Percentiles rank a stretch among this genome's conserved stretches.
These are phyloP conservation scores for Apomyelois bistriatella DNA, from an alignment of 2,888 invertebrate genomes.

Conservation along the genomic window DNA sequence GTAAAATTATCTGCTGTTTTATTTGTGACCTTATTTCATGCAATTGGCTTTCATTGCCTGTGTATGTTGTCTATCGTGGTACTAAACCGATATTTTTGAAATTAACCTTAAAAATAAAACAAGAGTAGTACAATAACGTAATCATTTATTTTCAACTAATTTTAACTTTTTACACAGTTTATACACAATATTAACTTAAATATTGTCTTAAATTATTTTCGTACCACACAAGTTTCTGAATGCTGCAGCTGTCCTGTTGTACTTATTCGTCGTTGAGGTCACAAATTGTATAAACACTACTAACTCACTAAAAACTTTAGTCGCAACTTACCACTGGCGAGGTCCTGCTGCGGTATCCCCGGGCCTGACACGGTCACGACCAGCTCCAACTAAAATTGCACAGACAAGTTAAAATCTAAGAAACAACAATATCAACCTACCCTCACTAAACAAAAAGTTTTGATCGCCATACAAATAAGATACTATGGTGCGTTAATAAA, in stretches of 20 bases:
- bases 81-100: no score
- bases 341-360: conserved; percentile 17
- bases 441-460: not conserved
- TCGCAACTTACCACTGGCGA: conserved; percentile 65
- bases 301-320: conserved; percentile 63
- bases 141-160: conserved; percentile 31
- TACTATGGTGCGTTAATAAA: no score
- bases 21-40: conserved; percentile 30
- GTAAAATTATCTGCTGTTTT: conserved; percentile 46
- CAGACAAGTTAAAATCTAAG: conserved; percentile 13
- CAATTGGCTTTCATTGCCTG: no score
- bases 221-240: conserved; percentile 35
- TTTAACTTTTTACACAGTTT: conserved; percentile 41
- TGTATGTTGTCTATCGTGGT: no score
- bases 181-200: conserved; percentile 24
- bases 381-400: conserved; percentile 63
- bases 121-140: conserved; percentile 41
- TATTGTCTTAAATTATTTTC: conserved; percentile 17
- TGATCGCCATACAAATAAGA: not conserved
- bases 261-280: conserved; percentile 15
- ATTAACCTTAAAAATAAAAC: conserved; percentile 40
- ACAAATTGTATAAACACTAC: conserved; percentile 42
- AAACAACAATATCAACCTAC: conserved; percentile 18
- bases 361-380: conserved; percentile 16
- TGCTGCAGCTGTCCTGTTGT: conserved; percentile 33